Percentiles rank a stretch among this genome's conserved stretches.
phyloP scores from a whole-genome alignment of 2,888 invertebrate genomes.

The Theodoxus fluviatilis region DNA sequence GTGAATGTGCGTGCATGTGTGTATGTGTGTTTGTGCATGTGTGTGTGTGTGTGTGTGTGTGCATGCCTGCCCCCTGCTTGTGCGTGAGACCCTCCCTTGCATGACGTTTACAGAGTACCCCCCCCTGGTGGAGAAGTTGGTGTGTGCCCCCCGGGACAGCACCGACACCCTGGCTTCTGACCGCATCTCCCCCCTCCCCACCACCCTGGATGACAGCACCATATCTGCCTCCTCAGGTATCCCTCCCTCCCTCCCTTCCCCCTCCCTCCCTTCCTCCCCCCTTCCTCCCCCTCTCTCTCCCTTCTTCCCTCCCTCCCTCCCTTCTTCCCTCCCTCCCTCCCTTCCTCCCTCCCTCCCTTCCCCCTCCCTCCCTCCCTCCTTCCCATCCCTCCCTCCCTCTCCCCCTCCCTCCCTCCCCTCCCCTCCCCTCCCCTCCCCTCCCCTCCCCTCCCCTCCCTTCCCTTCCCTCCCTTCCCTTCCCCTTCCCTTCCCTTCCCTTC shows the following conservation, averaged over 20 bases:
- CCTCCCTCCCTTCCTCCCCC: too few relatives aligned
- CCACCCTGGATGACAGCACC: conserved; percentile 14
- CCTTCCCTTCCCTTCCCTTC: conserved; percentile 12
- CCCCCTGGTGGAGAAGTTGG: conserved; percentile 19
- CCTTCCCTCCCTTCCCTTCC: not conserved
- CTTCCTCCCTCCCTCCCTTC: too few relatives aligned
- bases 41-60: too few relatives aligned
- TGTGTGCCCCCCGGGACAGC: conserved; percentile 7
- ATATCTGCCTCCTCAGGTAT: conserved; percentile 27
- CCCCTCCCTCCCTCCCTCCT: too few relatives aligned
- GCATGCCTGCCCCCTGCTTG: not conserved
- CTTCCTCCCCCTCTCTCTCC: too few relatives aligned
- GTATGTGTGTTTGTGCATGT: too few relatives aligned
- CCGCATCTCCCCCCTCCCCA: conserved; percentile 22
- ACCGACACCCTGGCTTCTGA: conserved; percentile 21
- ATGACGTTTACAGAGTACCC: conserved; percentile 18
- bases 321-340: too few relatives aligned
- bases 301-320: too few relatives aligned
- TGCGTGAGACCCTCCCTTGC: conserved; percentile 13
- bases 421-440: not conserved
- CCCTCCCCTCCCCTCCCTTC: conserved; percentile 1
- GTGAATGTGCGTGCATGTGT: too few relatives aligned
- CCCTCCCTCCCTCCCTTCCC: too few relatives aligned
- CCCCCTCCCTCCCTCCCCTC: too few relatives aligned
- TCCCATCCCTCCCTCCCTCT: too few relatives aligned